Conservation (phyloP, 2,888 invertebrate species). For the Mesochorus sp. region DNA sequence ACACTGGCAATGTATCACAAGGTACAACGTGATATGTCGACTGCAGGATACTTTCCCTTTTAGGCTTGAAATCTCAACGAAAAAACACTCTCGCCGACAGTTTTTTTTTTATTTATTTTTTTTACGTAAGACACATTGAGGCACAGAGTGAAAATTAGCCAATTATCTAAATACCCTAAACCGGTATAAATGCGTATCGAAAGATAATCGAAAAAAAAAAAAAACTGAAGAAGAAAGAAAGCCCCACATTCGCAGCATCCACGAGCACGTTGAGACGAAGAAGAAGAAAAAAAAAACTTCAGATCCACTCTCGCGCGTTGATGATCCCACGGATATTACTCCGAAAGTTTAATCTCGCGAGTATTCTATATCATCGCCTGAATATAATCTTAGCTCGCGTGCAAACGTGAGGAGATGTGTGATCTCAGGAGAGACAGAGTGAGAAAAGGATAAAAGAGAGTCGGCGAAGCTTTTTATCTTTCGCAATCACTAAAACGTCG, state of each 20-base stretch:
- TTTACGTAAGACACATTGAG: no score
- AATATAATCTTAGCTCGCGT: no score
- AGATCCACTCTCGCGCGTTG: no score
- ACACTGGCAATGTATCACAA: not conserved
- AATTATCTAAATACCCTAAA: not conserved
- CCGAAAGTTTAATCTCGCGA: no score
- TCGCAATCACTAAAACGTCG: no score
- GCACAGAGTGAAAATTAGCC: no score
- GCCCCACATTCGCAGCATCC: not conserved
- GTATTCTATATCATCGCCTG: no score
- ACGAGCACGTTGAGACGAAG: no score
- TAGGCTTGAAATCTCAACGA: conserved; percentile 15
- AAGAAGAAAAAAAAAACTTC: no score
- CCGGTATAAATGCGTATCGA: not conserved
- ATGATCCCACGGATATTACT: no score
- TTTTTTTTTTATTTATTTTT: no score
- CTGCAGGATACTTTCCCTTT: conserved; percentile 14
- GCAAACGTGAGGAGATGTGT: no score
- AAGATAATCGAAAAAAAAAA: not conserved
- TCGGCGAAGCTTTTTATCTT: not conserved
- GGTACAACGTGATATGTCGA: not conserved
- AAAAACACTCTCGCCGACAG: not conserved
- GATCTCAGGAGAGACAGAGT: not conserved
- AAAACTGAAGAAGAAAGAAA: not conserved
- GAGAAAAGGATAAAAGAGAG: not conserved